These are phyloP conservation scores for Brachirus orientalis DNA, from an alignment of 2,113 vertebrate species.

Conservation along the genomic window DNA sequence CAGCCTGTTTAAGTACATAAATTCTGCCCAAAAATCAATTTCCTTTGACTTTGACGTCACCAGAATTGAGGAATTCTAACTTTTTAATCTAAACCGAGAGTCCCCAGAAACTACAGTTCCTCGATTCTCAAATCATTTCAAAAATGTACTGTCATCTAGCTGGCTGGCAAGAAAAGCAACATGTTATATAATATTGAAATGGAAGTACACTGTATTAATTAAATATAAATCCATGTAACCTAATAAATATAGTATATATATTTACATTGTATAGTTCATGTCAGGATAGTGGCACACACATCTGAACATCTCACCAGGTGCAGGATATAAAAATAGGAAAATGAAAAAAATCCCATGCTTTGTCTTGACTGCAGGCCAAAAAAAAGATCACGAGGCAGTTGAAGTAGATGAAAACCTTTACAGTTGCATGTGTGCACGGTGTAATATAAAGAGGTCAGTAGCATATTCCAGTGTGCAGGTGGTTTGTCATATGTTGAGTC, in stretches of 20 bases:
- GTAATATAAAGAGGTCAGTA: slow-evolving; percentile 54
- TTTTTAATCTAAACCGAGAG: slow-evolving; percentile 1
- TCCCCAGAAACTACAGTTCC: not conserved
- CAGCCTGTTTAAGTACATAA: not conserved
- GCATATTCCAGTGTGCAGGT: slow-evolving; percentile 51
- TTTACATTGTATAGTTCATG: slow-evolving; percentile 53
- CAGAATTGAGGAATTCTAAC: not conserved
- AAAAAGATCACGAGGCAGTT: slow-evolving; percentile 43
- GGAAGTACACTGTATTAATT: slow-evolving; percentile 28
- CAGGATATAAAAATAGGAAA: slow-evolving; percentile 73
- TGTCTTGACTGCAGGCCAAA: slow-evolving; percentile 45
- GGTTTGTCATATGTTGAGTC: slow-evolving; percentile 46
- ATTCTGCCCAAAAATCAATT: too few species aligned
- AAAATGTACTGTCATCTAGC: slow-evolving; percentile 17
- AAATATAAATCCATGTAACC: slow-evolving; percentile 58
- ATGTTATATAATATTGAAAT: slow-evolving; percentile 22
- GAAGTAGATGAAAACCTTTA: slow-evolving; percentile 44
- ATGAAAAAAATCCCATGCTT: slow-evolving; percentile 50
- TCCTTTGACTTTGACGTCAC: slow-evolving; percentile 2
- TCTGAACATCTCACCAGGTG: slow-evolving; percentile 47
- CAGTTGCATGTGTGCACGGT: slow-evolving; percentile 27
- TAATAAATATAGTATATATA: slow-evolving; percentile 49
- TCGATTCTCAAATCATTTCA: slow-evolving; percentile 7
- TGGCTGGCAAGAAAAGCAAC: slow-evolving; percentile 30
- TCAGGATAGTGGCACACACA: slow-evolving; percentile 22